phyloP scores from a whole-genome alignment of 2,888 invertebrate genomes.

The Marasmarcha lunaedactyla region DNA sequence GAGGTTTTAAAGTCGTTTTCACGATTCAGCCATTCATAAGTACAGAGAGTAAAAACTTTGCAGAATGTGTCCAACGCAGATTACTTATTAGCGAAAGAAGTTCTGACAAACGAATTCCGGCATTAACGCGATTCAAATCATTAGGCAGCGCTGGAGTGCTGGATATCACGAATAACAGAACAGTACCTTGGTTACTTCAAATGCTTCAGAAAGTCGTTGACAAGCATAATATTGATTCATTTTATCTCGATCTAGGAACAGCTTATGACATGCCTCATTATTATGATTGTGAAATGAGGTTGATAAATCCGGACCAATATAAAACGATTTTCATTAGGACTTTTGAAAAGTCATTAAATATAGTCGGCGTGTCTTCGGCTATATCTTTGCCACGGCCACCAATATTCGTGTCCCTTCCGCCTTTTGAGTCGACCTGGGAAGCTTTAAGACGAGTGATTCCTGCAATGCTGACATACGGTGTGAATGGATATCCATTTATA shows the following conservation, averaged over 20 bases:
- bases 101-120: constrained; percentile 83
- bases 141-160: constrained; percentile 85
- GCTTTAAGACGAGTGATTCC: constrained; percentile 87
- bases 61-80: constrained; percentile 79
- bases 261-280: constrained; percentile 90
- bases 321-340: constrained; percentile 78
- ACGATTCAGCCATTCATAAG: constrained; percentile 93
- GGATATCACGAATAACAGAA: constrained; percentile 87
- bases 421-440: constrained; percentile 90
- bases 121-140: constrained; percentile 85
- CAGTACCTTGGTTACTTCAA: constrained; percentile 82
- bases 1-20: constrained; percentile 89
- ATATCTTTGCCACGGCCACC: constrained; percentile 85
- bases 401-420: constrained; percentile 87
- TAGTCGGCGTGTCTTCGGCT: constrained; percentile 88
- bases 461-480: constrained; percentile 87
- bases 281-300: constrained; percentile 79
- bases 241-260: constrained; percentile 85
- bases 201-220: constrained; percentile 78
- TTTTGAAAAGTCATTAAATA: constrained; percentile 71
- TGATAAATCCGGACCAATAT: constrained; percentile 87
- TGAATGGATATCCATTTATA: constrained; percentile 92
- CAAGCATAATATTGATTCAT: constrained; percentile 85
- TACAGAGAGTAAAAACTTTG: constrained; percentile 86
- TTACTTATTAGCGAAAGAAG: constrained; percentile 84